These are phyloP conservation scores for Centropyge bicolor DNA, from an alignment of 2,797 vertebrate genomes.

Conservation along the genomic window DNA sequence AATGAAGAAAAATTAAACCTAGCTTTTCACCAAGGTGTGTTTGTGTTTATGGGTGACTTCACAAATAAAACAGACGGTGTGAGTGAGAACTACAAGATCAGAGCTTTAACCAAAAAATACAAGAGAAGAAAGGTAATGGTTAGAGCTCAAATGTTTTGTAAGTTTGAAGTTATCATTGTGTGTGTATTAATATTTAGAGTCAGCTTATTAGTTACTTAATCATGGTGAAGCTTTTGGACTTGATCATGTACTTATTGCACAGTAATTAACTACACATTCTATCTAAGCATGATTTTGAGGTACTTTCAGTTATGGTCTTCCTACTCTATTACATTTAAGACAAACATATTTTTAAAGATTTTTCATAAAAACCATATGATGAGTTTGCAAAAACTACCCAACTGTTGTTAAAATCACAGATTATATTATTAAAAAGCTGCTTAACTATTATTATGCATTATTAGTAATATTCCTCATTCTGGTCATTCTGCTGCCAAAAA, in stretches of 20 bases:
- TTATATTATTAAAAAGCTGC: no score
- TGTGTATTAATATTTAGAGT: no score
- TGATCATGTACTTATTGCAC: neutral
- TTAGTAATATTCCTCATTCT: neutral
- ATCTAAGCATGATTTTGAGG: neutral
- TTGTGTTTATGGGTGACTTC: conserved; percentile 44
- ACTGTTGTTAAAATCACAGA: no score
- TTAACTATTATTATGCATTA: neutral
- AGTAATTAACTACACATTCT: no score
- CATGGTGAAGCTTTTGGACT: no score
- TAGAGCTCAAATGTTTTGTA: neutral
- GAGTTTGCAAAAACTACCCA: no score
- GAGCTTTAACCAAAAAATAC: neutral
- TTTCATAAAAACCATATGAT: no score
- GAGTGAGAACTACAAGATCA: neutral
- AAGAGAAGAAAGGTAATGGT: neutral
- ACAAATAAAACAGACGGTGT: conserved; percentile 8
- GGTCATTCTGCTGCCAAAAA: neutral
- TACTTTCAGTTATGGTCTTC: neutral
- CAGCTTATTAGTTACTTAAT: no score
- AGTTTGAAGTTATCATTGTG: neutral
- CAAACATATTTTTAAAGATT: no score
- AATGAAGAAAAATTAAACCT: conserved; percentile 58
- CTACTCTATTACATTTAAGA: no score
- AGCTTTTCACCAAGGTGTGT: conserved; percentile 48